Percentiles rank a stretch among this genome's conserved stretches.
These are phyloP conservation scores for Stegana nigrithorax DNA, from an alignment of 2,888 invertebrate species.

Conservation along the genomic window DNA sequence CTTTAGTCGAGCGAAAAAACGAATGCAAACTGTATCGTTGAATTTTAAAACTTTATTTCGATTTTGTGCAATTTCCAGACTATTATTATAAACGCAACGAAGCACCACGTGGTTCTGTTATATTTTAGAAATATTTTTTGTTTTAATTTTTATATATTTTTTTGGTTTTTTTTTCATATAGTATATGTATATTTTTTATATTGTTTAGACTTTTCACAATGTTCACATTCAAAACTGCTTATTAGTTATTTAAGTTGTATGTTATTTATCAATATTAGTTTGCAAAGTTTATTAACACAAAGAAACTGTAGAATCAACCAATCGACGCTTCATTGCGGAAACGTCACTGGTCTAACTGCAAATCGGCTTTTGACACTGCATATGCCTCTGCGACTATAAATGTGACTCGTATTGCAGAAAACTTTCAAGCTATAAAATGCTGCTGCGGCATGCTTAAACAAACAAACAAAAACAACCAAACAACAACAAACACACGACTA, in stretches of 20 bases:
- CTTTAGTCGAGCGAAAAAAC: background rate
- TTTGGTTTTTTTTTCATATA: constrained; percentile 8
- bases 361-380: constrained; percentile 52
- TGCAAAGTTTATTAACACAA: background rate
- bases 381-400: constrained; percentile 24
- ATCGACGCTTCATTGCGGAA: constrained; percentile 2
- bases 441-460: constrained; percentile 35
- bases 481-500: constrained; percentile 26
- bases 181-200: background rate
- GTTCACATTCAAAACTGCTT: constrained; percentile 57
- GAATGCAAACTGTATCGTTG: too few species aligned
- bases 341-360: constrained; percentile 45
- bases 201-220: constrained; percentile 25
- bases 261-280: background rate
- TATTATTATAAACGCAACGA: too few species aligned
- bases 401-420: constrained; percentile 53
- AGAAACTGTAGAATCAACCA: too few species aligned
- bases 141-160: background rate
- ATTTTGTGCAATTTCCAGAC: too few species aligned
- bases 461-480: too few species aligned
- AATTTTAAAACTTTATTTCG: too few species aligned
- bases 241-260: background rate
- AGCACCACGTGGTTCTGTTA: background rate
- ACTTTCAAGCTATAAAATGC: constrained; percentile 25
- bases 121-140: background rate